Evolutionary conservation across 2,888 invertebrate species (phyloP), one percentile per base, ranked within the genome.

Genomic region (Thumatha senex): DNA sequence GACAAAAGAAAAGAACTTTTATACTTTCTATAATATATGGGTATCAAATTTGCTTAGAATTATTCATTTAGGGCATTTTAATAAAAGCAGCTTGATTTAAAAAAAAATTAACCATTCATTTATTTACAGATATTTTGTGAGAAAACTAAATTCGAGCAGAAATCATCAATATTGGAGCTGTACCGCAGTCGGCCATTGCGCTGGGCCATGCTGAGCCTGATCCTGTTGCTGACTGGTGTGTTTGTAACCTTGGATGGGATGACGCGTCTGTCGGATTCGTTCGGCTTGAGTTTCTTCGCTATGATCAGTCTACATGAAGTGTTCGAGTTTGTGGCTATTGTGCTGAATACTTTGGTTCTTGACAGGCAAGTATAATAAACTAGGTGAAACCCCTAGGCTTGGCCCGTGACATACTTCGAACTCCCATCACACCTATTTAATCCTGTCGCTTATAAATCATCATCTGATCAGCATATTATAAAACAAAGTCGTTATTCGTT

Each of bases 211-310:
- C 5, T 36, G 7, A n/a, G 18, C n/a, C 14, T 52, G 42, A 64
- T 81, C 30, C n/a, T 80, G 0, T 61, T 76, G 2, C 74, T 73
- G 46, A 78, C 80, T 70, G 60, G 78, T 0, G 66, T 72, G 42
- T 77, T 75, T 0, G 53, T 84, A 35, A 63, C 74, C 3, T 76
- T 85, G 45, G 86, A 86, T 54, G 78, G 77, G n/a, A 64, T 85
- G 34, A 70, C 82, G 9, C 64, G 86, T 8, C 58, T 85, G 18
- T 24, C 18, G 18, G 18, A 24, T 24, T 4, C 18, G 5, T 24
- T 24, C 18, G 18, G 18, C 3, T 48, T 76, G 48, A 74, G 80
- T 58, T 80, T 85, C 67, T 85, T 85, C 61, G 29, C 82, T 1
- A 82, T 83, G 0, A 83, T 80, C 61, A 75, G 82, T 0, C 56